Conservation (phyloP, 2,113 vertebrate species). For the Mohoua ochrocephala region DNA sequence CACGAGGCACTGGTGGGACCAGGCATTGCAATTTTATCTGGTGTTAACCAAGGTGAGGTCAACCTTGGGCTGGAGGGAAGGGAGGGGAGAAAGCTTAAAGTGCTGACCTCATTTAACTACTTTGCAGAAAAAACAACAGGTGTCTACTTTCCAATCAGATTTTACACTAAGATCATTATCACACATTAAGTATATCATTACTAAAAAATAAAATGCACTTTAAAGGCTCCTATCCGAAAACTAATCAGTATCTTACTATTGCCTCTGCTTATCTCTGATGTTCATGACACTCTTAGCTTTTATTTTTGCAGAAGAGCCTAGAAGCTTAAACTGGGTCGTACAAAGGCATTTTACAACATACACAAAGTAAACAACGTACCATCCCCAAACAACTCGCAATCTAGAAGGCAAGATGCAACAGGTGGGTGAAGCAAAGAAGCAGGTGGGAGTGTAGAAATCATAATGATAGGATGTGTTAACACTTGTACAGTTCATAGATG, state of each 20-base stretch:
- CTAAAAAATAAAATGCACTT: constrained; percentile 29
- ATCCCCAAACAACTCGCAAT: constrained; percentile 7
- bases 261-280: constrained; percentile 8
- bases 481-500: constrained; percentile 20
- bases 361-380: not conserved
- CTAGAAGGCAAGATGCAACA: constrained; percentile 49
- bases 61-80: constrained; percentile 7
- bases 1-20: not conserved
- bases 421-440: constrained; percentile 46
- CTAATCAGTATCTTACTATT: not conserved
- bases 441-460: constrained; percentile 25
- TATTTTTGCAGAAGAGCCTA: not conserved
- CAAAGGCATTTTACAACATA: not conserved
- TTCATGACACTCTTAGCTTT: not conserved
- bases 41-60: constrained; percentile 21
- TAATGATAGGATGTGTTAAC: constrained; percentile 53
- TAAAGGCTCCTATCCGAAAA: not conserved
- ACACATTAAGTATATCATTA: not conserved
- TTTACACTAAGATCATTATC: constrained; percentile 33
- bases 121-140: constrained; percentile 31
- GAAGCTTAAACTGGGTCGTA: not conserved
- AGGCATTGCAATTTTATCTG: not conserved
- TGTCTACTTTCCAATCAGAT: constrained; percentile 51
- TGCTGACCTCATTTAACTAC: constrained; percentile 46
- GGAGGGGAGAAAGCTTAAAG: constrained; percentile 26